Percentiles rank a stretch among this genome's conserved stretches.
Conservation (phyloP, 2,797 vertebrate species). For the Tiaroga cobitis region DNA sequence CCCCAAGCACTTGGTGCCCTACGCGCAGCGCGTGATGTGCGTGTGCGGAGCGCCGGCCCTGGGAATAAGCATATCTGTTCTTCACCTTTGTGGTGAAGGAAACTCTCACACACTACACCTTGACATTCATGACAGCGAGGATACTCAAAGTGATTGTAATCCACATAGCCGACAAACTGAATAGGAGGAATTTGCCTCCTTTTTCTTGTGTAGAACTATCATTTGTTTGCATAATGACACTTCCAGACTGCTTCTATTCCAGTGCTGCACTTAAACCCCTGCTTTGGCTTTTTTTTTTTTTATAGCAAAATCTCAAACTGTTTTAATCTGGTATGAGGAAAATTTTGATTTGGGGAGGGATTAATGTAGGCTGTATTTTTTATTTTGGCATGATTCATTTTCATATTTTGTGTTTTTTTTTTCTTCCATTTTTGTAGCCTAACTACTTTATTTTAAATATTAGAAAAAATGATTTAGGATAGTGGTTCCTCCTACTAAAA, state of each 20-base stretch:
- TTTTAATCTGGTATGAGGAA: conserved; percentile 13
- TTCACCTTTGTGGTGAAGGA: conserved; percentile 53
- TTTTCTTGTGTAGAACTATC: conserved; percentile 3
- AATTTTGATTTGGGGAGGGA: background rate
- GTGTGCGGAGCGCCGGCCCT: no score
- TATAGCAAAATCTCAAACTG: background rate
- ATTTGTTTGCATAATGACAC: conserved; percentile 51
- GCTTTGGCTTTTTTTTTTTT: no score
- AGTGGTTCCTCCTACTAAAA: background rate
- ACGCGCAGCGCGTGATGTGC: no score
- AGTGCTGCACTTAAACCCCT: conserved; percentile 32
- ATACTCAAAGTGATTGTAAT: conserved; percentile 53
- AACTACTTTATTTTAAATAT: background rate
- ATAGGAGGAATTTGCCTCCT: conserved; percentile 50
- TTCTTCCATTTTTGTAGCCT: background rate
- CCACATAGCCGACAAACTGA: conserved; percentile 54
- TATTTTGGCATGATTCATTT: background rate
- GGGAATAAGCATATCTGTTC: conserved; percentile 74
- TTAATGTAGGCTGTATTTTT: background rate
- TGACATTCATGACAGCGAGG: conserved; percentile 59
- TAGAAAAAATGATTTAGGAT: no score
- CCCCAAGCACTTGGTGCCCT: no score
- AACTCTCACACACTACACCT: conserved; percentile 54
- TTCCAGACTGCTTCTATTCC: conserved; percentile 10
- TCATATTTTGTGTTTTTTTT: background rate